Conservation (phyloP, 2,888 invertebrate species). For the Rhamphomyia laevipes region DNA sequence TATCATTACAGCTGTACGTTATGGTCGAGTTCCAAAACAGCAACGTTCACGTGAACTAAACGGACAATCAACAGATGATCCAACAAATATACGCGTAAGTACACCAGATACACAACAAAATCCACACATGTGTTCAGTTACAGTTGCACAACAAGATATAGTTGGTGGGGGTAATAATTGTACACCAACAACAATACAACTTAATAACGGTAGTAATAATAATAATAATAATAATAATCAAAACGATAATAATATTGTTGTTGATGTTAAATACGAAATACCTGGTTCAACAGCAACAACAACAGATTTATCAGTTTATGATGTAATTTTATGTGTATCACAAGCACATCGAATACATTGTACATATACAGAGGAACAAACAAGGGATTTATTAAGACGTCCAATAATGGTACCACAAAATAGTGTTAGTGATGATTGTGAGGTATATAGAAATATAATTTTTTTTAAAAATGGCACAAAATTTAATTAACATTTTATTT, state of each 20-base stretch:
- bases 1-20: slow-evolving; percentile 69
- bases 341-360: slow-evolving; percentile 82
- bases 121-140: slow-evolving; percentile 40
- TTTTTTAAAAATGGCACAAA: not conserved
- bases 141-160: slow-evolving; percentile 34
- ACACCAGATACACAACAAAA: slow-evolving; percentile 40
- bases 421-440: slow-evolving; percentile 26
- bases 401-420: slow-evolving; percentile 51
- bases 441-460: slow-evolving; percentile 9
- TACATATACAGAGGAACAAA: slow-evolving; percentile 77
- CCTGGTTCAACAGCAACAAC: slow-evolving; percentile 32
- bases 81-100: slow-evolving; percentile 33
- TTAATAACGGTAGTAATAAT: slow-evolving; percentile 20
- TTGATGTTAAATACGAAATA: slow-evolving; percentile 31
- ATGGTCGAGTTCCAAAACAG: slow-evolving; percentile 90
- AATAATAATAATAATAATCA: not conserved
- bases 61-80: slow-evolving; percentile 27
- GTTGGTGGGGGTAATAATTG: not conserved
- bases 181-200: slow-evolving; percentile 8
- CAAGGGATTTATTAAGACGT: slow-evolving; percentile 54
- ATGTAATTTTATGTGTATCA: slow-evolving; percentile 65
- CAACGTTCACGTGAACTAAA: slow-evolving; percentile 66
- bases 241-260: slow-evolving; percentile 12
- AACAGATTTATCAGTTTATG: slow-evolving; percentile 56
- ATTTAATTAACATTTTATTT: not conserved